phyloP scores from a whole-genome alignment of 2,797 vertebrate species.

The Carapus acus region DNA sequence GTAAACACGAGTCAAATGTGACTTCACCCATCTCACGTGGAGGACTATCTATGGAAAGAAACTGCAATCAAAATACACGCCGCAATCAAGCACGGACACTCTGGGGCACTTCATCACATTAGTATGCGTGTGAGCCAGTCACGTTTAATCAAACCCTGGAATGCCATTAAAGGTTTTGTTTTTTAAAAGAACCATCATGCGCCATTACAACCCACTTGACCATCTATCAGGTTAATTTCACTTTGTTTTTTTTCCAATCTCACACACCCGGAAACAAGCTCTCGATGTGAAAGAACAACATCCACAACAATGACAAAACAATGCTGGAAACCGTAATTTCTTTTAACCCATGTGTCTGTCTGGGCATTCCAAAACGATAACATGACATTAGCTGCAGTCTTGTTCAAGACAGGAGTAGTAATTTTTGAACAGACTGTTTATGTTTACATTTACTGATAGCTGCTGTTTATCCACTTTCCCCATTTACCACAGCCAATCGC shows the following conservation, averaged over 20 bases:
- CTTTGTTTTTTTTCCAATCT: conserved; percentile 45
- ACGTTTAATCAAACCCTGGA: conserved; percentile 47
- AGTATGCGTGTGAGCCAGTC: conserved; percentile 32
- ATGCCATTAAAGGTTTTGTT: conserved; percentile 37
- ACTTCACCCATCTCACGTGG: conserved; percentile 25
- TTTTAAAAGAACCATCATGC: conserved; percentile 37
- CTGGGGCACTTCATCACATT: conserved; percentile 37
- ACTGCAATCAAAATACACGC: conserved; percentile 39
- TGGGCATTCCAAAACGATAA: conserved; percentile 33
- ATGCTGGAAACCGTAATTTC: not conserved
- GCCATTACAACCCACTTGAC: conserved; percentile 32
- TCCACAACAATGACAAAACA: conserved; percentile 7
- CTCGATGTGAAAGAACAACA: conserved; percentile 18
- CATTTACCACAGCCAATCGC: conserved; percentile 55
- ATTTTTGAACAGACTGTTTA: conserved; percentile 61
- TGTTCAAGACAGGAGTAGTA: conserved; percentile 34
- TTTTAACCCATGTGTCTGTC: conserved; percentile 6
- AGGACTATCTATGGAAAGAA: conserved; percentile 25
- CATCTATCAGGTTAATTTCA: conserved; percentile 35
- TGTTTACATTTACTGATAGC: conserved; percentile 54
- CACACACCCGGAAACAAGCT: conserved; percentile 30
- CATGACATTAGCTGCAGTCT: conserved; percentile 19
- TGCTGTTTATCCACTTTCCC: conserved; percentile 60
- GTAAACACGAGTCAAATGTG: conserved; percentile 30
- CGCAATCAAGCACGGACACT: conserved; percentile 43